Evolutionary conservation across 1,140 invertebrate genomes (phyloP), one percentile per base, ranked within the genome.

Genomic region (Mactra quadrangularis): DNA sequence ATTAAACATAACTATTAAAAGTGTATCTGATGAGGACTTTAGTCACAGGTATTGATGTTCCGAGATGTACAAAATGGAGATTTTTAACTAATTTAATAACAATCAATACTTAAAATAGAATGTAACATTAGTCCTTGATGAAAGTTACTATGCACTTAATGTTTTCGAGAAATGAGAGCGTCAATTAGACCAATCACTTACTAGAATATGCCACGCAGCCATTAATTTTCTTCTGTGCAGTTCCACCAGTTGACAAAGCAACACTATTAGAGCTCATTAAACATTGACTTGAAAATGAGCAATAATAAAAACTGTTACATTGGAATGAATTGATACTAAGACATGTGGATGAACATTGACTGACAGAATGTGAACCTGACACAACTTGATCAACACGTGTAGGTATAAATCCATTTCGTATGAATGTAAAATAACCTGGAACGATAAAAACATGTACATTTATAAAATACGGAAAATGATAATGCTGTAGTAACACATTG

Each of bases 231-330:
- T 13, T 25, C 1, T 47, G 59, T 60, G 59, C 62, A 33, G n/a
- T 9, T 0, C 71, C 59, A n/a, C 62, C 74, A 15, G 74, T 7
- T 15, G 38, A 41, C 15, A 41, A 7, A 15, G 15, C 57, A 45
- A n/a, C 57, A n/a, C 62, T 53, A n/a, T 57, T 27, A 31, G 0
- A 27, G 13, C 57, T 60, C 0, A 76, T 55, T 19, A 76, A 60
- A 35, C 74, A 76, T 27, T 76, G 74, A 35, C 27, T 19, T 27
- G 29, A 50, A 2, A 6, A 0, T 1, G 59, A 29, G 27, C 74
- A 76, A 4, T 47, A 57, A 19, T 76, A 76, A 25, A 76, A 76
- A 52, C 74, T 76, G n/a, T 76, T 76, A 60, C 74, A 76, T 1
- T 45, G 13, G 29, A 76, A 76, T 6, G 29, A 38, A 11, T 6